Base-by-base conservation (phyloP, 2,113 vertebrate genomes). In the Hippolais icterina region DNA sequence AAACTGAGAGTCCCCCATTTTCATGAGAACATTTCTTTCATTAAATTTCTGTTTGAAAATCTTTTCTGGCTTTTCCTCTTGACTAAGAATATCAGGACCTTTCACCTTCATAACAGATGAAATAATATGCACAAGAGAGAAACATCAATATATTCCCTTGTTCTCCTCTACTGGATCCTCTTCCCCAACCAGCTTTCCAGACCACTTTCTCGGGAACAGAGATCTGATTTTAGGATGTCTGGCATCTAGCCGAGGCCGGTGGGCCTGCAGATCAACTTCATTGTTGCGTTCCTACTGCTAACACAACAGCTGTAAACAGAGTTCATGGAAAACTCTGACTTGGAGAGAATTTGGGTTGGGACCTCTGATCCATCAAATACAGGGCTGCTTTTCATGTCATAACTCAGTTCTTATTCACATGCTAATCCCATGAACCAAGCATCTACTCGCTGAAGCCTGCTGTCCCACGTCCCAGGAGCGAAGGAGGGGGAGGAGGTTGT, bases 201-300 rank as follows among this genome's bases (percentile, higher is more conserved):
- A 72, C 22, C 33, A 49, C 24, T 47, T 84, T 81, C 13, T 66
- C 1, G 1, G 54, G 18, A 86, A 37, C 39, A 81, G 29, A 80
- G 23, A 77, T 41, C 13, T 66, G 63, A 52, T 77, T 95, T 88
- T 64, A 81, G 42, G 35, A 27, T 77, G 15, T 7, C 41, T 87
- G 59, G 21, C 4, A 1, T 22, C 37, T 27, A 68, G 37, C 19
- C 28, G 22, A 85, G 33, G 31, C 27, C 69, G 60, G 10, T 4
- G 19, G 24, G 33, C 29, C 42, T 52, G 41, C 47, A 94, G 52
- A 74, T 44, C 18, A 61, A 44, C 44, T 39, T 47, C 20, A 39
- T 5, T 59, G 42, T 70, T 70, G 35, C 0, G 0, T 23, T 93
- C 20, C 65, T n/a, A 10, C 33, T 61, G n/a, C 15, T 75, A 53